Conservation (phyloP, 2,113 vertebrate genomes). For the Antechinus stuartii region DNA sequence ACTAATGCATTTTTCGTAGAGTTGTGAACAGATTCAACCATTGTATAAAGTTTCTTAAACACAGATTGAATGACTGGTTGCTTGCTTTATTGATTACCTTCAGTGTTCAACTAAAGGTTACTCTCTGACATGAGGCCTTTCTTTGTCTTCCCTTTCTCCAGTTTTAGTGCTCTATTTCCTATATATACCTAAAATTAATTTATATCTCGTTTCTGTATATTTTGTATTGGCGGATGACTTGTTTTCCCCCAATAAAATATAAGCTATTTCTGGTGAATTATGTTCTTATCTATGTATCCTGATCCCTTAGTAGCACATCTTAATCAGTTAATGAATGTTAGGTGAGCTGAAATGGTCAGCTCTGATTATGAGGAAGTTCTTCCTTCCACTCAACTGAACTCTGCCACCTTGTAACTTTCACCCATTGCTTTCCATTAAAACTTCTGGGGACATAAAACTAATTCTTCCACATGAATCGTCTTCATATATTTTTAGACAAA, state of each 20-base stretch:
- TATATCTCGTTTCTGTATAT: not conserved
- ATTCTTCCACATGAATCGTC: not conserved
- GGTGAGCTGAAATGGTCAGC: not conserved
- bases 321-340: not conserved
- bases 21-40: too few relatives aligned
- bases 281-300: not conserved
- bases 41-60: too few relatives aligned
- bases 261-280: not conserved
- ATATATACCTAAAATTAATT: not conserved
- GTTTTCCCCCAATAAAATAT: not conserved
- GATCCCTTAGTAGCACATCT: not conserved
- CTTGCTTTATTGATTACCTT: not conserved
- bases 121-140: not conserved
- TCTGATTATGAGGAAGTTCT: not conserved
- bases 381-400: not conserved
- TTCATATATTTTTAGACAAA: not conserved
- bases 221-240: not conserved
- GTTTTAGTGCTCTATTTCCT: not conserved
- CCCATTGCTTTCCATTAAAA: not conserved
- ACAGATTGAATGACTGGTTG: too few relatives aligned
- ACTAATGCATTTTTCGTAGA: too few relatives aligned
- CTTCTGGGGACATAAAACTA: not conserved
- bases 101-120: not conserved
- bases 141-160: not conserved
- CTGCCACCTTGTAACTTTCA: not conserved